Percentiles rank a stretch among this genome's conserved stretches.
These are phyloP conservation scores for Cassiopea andromeda DNA, from an alignment of 30 jellyfish, hydroid and myxozoan genomes.

Conservation along the genomic window DNA sequence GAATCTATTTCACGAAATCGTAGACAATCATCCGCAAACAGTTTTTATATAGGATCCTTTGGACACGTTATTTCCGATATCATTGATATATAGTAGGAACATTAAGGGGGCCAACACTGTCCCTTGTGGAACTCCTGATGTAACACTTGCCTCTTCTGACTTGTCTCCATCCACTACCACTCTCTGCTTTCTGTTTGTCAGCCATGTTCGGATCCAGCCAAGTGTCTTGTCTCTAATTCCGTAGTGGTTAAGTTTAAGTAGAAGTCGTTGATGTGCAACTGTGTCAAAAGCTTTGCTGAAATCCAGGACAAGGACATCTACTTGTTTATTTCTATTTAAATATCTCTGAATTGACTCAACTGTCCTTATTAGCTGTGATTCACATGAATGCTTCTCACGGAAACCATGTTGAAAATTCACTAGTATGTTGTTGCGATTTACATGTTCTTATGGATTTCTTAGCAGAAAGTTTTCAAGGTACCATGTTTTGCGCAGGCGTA, in stretches of 20 bases:
- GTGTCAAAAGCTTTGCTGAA: background rate
- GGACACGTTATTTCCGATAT: background rate
- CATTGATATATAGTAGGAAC: background rate
- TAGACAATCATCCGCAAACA: background rate
- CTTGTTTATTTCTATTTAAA: background rate
- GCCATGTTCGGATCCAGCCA: background rate
- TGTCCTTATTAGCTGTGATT: no score
- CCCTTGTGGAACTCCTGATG: background rate
- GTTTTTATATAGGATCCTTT: background rate
- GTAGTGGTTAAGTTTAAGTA: background rate
- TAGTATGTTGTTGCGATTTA: no score
- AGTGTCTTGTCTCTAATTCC: background rate
- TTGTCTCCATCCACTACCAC: background rate
- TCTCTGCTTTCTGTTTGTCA: background rate
- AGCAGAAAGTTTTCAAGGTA: no score
- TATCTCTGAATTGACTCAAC: no score
- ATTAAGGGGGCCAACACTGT: background rate
- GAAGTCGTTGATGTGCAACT: background rate
- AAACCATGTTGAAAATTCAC: no score
- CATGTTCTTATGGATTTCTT: no score
- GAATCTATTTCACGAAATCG: no score
- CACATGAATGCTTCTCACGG: no score
- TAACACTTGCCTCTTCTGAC: background rate
- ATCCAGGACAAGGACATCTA: background rate
- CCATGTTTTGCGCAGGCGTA: no score